phyloP scores from a whole-genome alignment of 2,888 invertebrate genomes.

The Tetragonisca angustula region DNA sequence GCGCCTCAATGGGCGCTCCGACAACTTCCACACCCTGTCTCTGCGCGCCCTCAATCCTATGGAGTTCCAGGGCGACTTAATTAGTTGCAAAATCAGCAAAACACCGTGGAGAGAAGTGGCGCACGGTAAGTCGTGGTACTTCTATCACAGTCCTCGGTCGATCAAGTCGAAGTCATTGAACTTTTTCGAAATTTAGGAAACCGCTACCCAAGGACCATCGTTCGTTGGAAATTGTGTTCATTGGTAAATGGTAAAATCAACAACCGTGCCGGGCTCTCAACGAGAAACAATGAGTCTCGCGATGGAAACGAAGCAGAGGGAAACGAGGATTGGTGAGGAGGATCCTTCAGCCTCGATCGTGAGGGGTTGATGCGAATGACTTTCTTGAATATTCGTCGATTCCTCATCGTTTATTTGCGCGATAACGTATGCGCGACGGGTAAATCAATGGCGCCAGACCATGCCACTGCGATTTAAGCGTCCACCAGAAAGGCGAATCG shows the following conservation, averaged over 20 bases:
- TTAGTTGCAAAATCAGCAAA: conserved; percentile 74
- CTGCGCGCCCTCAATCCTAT: conserved; percentile 42
- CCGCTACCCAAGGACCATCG: too few species aligned
- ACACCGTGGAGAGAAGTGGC: conserved; percentile 62
- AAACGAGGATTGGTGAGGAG: background rate
- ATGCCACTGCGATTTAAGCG: conserved; percentile 2
- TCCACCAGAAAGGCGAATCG: background rate
- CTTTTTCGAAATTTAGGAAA: too few species aligned
- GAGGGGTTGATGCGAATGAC: conserved; percentile 2
- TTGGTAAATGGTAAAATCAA: background rate
- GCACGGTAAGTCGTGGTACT: conserved; percentile 1
- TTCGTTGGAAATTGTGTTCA: background rate
- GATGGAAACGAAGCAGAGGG: background rate
- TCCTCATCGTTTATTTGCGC: conserved; percentile 26
- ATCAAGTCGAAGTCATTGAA: background rate
- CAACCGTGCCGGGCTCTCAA: background rate
- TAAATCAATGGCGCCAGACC: conserved; percentile 14
- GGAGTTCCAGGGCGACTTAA: too few species aligned
- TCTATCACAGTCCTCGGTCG: background rate
- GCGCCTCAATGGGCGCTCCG: conserved; percentile 52
- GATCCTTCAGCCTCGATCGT: background rate
- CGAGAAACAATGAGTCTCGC: background rate
- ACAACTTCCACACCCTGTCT: background rate
- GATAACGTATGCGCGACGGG: conserved; percentile 18
- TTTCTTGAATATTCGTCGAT: conserved; percentile 36